Evolutionary conservation across 2,888 invertebrate genomes (phyloP).

Genomic region (Augiades crinisus): DNA sequence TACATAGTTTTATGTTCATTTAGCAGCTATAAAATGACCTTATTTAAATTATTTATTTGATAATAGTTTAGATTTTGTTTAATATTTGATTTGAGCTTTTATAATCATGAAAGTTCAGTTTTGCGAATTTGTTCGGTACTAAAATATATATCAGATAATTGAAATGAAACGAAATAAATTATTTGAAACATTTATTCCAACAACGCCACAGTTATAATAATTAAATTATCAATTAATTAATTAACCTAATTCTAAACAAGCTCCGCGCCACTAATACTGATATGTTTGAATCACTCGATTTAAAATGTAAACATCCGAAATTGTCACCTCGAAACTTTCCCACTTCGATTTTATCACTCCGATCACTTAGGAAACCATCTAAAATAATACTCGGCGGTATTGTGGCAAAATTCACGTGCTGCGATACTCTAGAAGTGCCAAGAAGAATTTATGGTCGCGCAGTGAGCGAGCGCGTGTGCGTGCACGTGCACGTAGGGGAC

Average conservation of each 20-base stretch:
- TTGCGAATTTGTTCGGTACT: no score
- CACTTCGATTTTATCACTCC: not conserved
- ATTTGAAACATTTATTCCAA: conserved; percentile 46
- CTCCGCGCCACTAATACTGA: conserved; percentile 34
- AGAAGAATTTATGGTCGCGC: no score
- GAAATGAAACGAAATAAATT: conserved; percentile 35
- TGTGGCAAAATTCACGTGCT: no score
- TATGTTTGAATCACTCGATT: conserved; percentile 33
- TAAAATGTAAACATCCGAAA: conserved; percentile 12
- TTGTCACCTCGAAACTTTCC: no score
- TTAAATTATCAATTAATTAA: conserved; percentile 37
- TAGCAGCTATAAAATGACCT: no score
- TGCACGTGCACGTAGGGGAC: no score
- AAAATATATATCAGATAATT: not conserved
- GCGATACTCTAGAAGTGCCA: no score
- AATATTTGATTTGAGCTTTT: no score
- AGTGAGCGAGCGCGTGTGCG: no score
- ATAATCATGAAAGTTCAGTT: not conserved
- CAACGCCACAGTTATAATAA: conserved; percentile 41
- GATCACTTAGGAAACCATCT: not conserved
- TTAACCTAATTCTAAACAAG: conserved; percentile 37
- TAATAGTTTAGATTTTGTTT: no score
- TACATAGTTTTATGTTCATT: no score
- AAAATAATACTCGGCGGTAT: not conserved
- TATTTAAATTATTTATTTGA: no score